Conservation (phyloP, 2,888 invertebrate genomes). For the Macrophya alboannulata region DNA sequence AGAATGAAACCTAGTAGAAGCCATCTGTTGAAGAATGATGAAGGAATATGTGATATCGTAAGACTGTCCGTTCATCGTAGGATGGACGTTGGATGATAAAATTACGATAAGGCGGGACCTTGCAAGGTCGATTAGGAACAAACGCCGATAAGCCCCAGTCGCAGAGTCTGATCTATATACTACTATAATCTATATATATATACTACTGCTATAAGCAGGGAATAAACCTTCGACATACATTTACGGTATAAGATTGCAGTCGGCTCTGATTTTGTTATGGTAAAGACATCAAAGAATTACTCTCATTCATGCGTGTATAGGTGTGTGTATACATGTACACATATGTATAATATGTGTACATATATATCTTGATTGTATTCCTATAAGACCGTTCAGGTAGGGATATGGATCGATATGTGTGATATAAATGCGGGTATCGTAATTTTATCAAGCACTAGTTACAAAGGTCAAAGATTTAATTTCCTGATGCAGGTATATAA, state of each 20-base stretch:
- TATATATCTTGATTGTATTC: not conserved
- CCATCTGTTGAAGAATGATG: not conserved
- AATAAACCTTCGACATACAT: not conserved
- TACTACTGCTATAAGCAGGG: not conserved
- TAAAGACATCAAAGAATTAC: not conserved
- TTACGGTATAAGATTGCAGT: not conserved
- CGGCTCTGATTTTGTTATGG: not conserved
- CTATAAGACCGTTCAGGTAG: not conserved
- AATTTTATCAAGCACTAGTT: not conserved
- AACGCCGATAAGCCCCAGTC: not conserved
- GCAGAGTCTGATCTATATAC: not conserved
- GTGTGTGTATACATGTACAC: not conserved
- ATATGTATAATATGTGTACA: not conserved
- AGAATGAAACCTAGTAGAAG: not conserved
- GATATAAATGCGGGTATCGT: constrained; percentile 3
- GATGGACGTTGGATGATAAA: constrained; percentile 39
- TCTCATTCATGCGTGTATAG: not conserved
- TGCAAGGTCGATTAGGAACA: constrained; percentile 45
- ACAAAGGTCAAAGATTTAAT: not conserved
- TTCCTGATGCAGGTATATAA: not conserved
- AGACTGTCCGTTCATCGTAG: not conserved
- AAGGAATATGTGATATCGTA: constrained; percentile 24
- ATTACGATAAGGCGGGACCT: constrained; percentile 36
- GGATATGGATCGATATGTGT: constrained; percentile 1
- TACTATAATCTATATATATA: no score